Base-by-base conservation (phyloP, 1,140 invertebrate species). In the Nebria ingens region DNA sequence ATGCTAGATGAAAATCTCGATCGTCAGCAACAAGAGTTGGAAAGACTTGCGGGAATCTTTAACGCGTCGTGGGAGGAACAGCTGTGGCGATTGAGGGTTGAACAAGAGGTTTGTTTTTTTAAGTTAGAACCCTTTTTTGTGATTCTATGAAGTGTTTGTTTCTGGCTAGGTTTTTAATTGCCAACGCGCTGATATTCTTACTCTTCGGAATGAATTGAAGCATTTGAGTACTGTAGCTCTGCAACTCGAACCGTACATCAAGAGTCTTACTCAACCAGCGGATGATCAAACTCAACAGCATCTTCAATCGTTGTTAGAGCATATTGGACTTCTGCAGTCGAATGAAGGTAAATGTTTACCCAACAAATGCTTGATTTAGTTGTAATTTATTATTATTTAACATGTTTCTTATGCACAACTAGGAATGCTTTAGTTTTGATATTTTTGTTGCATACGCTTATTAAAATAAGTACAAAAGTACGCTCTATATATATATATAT, bases 11-110 rank as follows among this genome's bases (percentile, higher is more conserved):
- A 83, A 55, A 81, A 79, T 56, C 65, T 85, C 17, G 79, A 81
- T 55, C 71, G 79, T 52, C 81, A 84, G 62, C 79, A 82, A 57
- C 71, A 76, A 17, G 82, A 85, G 64, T 63, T 85, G 56, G 82
- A 85, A 54, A 69, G 80, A 49, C 69, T 84, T 57, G 72, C 77
- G 52, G 72, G 71, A 6, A 73, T 80, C 0, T 85, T 85, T 58
- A 80, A 84, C 58, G 72, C 76, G 0, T 71, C 80, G 1, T 86
- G 83, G 83, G 82, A 85, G 60, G 82, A 85, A 59, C 81, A 84
- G 60, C 65, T 84, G n/a, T 80, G 80, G 63, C 70, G 82, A 55
- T 77, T 86, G 58, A 76, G 81, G 53, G 73, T 83, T 2, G 83
- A 86, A 65, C 82, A 84, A 65, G 83, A 85, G 58, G 81, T 85